phyloP scores from a whole-genome alignment of 2,797 vertebrate species.

The Neosalanx taihuensis region DNA sequence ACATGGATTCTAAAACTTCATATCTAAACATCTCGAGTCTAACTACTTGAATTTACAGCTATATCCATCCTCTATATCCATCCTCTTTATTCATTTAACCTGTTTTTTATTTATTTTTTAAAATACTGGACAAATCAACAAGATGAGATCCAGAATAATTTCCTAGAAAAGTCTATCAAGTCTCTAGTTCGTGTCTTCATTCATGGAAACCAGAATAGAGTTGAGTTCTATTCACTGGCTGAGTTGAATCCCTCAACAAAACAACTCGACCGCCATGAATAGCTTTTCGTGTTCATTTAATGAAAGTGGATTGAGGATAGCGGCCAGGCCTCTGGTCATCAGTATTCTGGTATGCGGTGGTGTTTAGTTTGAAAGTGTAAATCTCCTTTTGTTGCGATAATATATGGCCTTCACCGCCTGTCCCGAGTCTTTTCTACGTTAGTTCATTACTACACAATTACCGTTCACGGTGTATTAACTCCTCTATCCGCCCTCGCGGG shows the following conservation, averaged over 20 bases:
- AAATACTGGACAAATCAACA: constrained; percentile 54
- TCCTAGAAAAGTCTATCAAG: constrained; percentile 75
- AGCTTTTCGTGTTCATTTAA: constrained; percentile 98
- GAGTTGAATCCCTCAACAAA: constrained; percentile 85
- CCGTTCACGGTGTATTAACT: constrained; percentile 99
- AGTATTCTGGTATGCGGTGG: constrained; percentile 94
- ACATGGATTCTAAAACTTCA: background rate
- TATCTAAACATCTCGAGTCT: background rate
- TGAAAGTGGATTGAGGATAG: constrained; percentile 89
- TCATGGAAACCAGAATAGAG: constrained; percentile 83
- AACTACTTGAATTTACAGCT: constrained; percentile 6
- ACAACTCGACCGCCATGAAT: constrained; percentile 90
- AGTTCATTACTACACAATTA: constrained; percentile 99
- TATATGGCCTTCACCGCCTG: constrained; percentile 98
- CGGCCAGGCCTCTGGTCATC: constrained; percentile 74
- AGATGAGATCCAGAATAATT: constrained; percentile 67
- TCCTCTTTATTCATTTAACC: constrained; percentile 57
- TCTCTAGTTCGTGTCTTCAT: constrained; percentile 73
- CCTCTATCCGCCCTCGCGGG: constrained; percentile 86
- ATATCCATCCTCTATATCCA: background rate
- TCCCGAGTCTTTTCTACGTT: constrained; percentile 96
- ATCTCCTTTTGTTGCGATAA: constrained; percentile 96
- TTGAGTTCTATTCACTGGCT: constrained; percentile 83
- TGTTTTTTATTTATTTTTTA: constrained; percentile 30
- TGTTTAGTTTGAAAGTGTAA: constrained; percentile 99